Evolutionary conservation across 2,888 invertebrate genomes (phyloP), one percentile per base, ranked within the genome.

Genomic region (Prosapia bicincta): DNA sequence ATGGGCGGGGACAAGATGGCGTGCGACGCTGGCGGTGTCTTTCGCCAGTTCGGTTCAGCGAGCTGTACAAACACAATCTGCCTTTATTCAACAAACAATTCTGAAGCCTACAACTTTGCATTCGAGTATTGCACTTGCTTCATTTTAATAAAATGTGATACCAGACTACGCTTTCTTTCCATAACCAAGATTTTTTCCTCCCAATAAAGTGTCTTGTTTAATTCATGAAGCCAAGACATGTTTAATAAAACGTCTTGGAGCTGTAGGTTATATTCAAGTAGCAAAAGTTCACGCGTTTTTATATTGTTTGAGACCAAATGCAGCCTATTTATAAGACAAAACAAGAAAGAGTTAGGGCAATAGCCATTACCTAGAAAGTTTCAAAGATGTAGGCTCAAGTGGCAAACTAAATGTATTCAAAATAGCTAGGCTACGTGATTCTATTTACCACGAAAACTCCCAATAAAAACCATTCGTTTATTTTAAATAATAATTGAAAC

Each of bases 1-100:
- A 86, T 84, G 71, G 84, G 85, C 26, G 84, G 84, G 54, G 85
- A 83, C 66, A 89, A 83, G 80, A 85, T 85, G 3, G 89, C 88
- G 0, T 20, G 54, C 54, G 89, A 88, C 24, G 84, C 84, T 78
- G 83, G 84, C 65, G 85, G 84, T 74, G 84, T 84, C 66, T 74
- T 54, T 65, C 66, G 66, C n/a, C 76, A 0, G 86, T 83, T 74
- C 85, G 84, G 1, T 85, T 81, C 71, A 87, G 85, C 25, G 82
- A 77, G 30, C 81, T 81, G 79, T 86, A 86, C 6, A 85, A 74
- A 74, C 74, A 74, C 54, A 69, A 74, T 74, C 73, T 73, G 43
- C 68, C 73, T 38, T 25, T 66, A 67, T 43, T 25, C 54, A 43
- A 69, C 74, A 74, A 74, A 74, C 74, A 74, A 74, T 54, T 54